Percentiles rank a stretch among this genome's conserved stretches.
Conservation (phyloP, 2,797 vertebrate genomes). For the Telmatherina bonti region DNA sequence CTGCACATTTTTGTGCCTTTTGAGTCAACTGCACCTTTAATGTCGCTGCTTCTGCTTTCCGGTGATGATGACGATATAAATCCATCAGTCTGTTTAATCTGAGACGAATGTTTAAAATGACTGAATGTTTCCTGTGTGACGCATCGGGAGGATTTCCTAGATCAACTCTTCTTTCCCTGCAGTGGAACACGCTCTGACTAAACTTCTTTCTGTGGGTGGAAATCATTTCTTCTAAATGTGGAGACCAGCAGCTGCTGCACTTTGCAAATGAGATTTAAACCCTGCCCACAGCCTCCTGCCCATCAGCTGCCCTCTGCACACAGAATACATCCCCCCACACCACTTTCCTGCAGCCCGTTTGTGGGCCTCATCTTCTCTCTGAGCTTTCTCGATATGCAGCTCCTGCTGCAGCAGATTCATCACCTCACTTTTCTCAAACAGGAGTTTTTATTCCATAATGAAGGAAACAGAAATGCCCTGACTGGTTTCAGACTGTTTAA, state of each 20-base stretch:
- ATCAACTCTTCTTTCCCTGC: not conserved
- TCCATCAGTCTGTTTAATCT: no score
- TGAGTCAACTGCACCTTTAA: no score
- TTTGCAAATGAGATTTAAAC: slow-evolving; percentile 2
- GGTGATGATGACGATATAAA: no score
- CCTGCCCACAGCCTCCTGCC: not conserved
- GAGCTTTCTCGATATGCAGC: not conserved
- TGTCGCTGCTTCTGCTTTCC: no score
- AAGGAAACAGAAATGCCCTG: no score
- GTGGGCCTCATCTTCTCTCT: not conserved
- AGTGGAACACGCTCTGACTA: not conserved
- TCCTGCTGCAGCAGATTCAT: no score
- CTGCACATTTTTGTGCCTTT: no score
- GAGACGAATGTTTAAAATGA: no score
- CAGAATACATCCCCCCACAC: not conserved
- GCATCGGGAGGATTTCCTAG: not conserved
- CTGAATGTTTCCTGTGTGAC: not conserved
- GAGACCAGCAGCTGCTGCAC: not conserved
- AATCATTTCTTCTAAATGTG: not conserved
- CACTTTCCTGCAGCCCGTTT: slow-evolving; percentile 9
- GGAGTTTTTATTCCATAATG: no score
- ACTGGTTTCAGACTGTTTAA: no score
- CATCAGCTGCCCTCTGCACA: not conserved
- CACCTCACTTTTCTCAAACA: no score
- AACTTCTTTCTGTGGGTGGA: not conserved